Conservation (phyloP, 2,797 vertebrate species). For the Rachycentron canadum region DNA sequence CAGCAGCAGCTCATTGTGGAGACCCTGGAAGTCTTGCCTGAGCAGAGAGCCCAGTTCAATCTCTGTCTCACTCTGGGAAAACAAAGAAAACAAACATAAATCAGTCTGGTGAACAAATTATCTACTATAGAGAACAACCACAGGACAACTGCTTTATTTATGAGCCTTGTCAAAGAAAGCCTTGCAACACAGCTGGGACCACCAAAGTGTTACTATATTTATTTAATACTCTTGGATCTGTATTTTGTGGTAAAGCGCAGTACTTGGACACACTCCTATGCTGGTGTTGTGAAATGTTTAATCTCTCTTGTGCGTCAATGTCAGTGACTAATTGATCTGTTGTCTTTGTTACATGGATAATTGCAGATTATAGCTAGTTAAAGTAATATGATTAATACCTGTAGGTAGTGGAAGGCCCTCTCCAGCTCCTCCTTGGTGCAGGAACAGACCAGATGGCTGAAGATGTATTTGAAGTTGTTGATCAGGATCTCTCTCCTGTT, state of each 20-base stretch:
- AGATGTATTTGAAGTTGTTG: slow-evolving; percentile 99
- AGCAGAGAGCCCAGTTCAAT: slow-evolving; percentile 96
- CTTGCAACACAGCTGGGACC: too few species aligned
- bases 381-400: slow-evolving; percentile 81
- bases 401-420: slow-evolving; percentile 94
- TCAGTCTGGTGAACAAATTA: not conserved
- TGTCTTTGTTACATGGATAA: not conserved
- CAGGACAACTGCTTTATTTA: not conserved
- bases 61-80: slow-evolving; percentile 94
- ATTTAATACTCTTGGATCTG: not conserved
- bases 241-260: not conserved
- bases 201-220: too few species aligned
- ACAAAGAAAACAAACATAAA: not conserved
- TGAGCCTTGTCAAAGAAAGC: not conserved
- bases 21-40: slow-evolving; percentile 97
- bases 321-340: not conserved
- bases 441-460: slow-evolving; percentile 98
- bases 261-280: not conserved
- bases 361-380: not conserved
- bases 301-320: not conserved
- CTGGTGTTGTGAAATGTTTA: not conserved
- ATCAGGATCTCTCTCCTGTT: slow-evolving; percentile 97
- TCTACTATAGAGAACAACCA: not conserved
- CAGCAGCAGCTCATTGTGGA: slow-evolving; percentile 96
- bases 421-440: slow-evolving; percentile 97